Base-by-base conservation (phyloP, 2,797 vertebrate genomes). In the Adelosebastes latens region DNA sequence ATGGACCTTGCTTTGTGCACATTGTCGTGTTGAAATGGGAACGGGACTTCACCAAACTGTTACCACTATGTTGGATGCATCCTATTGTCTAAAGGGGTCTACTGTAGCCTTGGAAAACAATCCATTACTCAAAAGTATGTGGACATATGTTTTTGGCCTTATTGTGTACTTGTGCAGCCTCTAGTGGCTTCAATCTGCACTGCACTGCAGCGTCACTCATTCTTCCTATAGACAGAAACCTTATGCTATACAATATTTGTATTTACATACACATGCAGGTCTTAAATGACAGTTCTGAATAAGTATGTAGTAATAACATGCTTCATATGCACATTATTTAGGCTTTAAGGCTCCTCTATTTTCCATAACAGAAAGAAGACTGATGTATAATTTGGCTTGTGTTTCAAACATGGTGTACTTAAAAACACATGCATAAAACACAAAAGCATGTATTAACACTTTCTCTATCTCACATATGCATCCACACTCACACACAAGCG, bases 401-500 rank as follows among this genome's bases (percentile, higher is more conserved):
- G 32, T 52, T 29, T 32, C 2, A 72, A 42, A 34, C 52, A 9
- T 66, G n/a, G 49, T 34, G 66, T 36, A 72, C 82, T 77, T 58
- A 65, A 72, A 31, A 76, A 70, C 2, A 58, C 74, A 79, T 32
- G 59, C 42, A 80, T 65, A 69, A 49, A 77, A 82, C 55, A 83
- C 67, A 82, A 27, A 71, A 77, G 63, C 69, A 65, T 76, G 68
- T 66, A 83, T 84, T 83, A 80, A 92, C 91, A 90, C 90, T 64
- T 88, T 53, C 60, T 76, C 75, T 64, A 24, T 82, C 77, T 77
- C 78, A 75, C 93, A 90, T 86, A 93, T 92, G 90, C 88, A 81
- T 80, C 64, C 80, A 82, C 70, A 77, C 80, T 77, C 70, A 77
- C 53, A 56, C 58, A 80, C 56, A 72, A 70, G 68, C 31, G 32